Base-by-base conservation (phyloP, 2,113 vertebrate species). In the Sardina pilchardus region DNA sequence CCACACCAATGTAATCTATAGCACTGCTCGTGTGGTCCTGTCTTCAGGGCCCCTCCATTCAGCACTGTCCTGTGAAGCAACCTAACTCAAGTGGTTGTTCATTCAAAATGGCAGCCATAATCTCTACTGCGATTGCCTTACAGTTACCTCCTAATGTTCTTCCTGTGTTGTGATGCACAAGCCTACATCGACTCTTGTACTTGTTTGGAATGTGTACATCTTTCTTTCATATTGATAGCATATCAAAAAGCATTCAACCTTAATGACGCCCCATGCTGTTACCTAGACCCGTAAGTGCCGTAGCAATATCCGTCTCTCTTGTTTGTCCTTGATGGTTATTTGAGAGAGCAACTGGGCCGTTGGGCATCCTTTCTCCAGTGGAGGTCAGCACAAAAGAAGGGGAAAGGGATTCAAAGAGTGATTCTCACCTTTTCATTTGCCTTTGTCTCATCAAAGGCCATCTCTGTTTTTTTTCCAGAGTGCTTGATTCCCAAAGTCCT, bases 241-340 rank as follows among this genome's bases (percentile, higher is more conserved):
- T 84, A 84, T 87, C 86, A 78, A 78, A 71, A 84, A 71, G 67
- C 53, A 36, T 50, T 84, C 59, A 30, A 87, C 86, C 86, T 84
- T 81, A 87, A 75, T 36, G 39, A 84, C 42, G n/a, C 86, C 83
- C 82, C 82, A 86, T 87, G 83, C 83, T 84, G 43, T 87, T 82
- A 84, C 67, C 30, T 17, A 87, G 50, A 87, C 86, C 83, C 34
- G 53, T 56, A 87, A 87, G 86, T 87, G 86, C 86, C 78, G 59
- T 84, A 84, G 67, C 67, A 34, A 36, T 50, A 3, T 59, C 67
- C 5, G 26, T 81, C 45, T 84, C 63, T 83, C 36, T 44, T 59
- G 16, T 19, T 34, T 34, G 24, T 47, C 26, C n/a, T 45, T 14
- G 10, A 14, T 36, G 71, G 71, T 78, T 34, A 8, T 42, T 30